Base-by-base conservation (phyloP, 2,797 vertebrate genomes). In the Cyclura pinguis region DNA sequence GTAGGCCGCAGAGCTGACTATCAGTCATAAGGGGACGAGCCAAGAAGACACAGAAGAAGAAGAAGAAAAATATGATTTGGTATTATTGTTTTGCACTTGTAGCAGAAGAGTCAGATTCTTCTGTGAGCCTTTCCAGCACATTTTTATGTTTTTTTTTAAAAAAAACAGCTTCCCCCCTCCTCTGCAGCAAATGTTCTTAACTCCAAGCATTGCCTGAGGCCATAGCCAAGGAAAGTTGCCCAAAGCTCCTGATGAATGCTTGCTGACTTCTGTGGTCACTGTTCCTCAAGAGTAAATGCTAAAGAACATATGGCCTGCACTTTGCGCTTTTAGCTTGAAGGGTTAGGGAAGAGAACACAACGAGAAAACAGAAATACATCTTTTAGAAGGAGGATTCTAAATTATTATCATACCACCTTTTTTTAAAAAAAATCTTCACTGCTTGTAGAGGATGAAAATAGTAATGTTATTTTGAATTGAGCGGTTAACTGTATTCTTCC, bases 191-290 rank as follows among this genome's bases (percentile, higher is more conserved):
- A 97, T 97, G 95, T 95, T 96, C 95, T 97, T 96, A 88, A 96
- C 97, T 95, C 89, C 93, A 72, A 97, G 97, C 95, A 95, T 96
- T 96, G 97, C 97, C 97, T 96, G 95, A 96, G 97, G 97, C 96
- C 94, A 97, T 94, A 97, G 96, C 94, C 96, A 95, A 92, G 93
- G 96, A 96, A 96, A 95, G 92, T 96, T 96, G 95, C 96, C 96
- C 97, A 94, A 94, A 97, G 97, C 96, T 96, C 94, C 89, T 93
- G 95, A 96, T 95, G 96, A 97, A 96, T 97, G 96, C 96, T 97
- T 93, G 91, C 94, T 96, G 97, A 96, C 95, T 90, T 96, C 89
- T 94, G 92, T 95, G 97, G 97, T 96, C 96, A 96, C 93, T 94
- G 92, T 95, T 96, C 96, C 95, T 96, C 95, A 91, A 93, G 96